Percentiles rank a stretch among this genome's conserved stretches.
Conservation (phyloP, 1,140 invertebrate species). For the Habropoda laboriosa region DNA sequence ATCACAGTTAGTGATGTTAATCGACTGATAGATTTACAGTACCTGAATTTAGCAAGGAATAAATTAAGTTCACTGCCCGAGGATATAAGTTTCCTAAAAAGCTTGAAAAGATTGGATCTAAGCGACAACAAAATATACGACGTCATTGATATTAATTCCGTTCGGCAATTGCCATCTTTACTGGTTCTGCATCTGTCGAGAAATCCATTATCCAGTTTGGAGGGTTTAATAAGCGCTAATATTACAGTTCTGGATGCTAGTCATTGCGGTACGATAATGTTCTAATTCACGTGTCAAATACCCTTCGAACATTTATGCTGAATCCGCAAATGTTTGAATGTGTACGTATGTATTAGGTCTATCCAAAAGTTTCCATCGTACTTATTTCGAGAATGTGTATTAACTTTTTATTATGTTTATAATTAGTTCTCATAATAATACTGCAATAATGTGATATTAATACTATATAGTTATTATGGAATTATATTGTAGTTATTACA, state of each 20-base stretch:
- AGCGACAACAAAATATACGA: slow-evolving; percentile 63
- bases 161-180: slow-evolving; percentile 67
- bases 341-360: no score
- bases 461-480: no score
- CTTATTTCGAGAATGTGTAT: no score
- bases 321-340: no score
- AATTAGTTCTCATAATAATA: no score
- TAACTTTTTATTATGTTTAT: no score
- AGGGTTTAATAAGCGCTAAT: slow-evolving; percentile 61
- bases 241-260: slow-evolving; percentile 70
- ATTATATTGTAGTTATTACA: no score
- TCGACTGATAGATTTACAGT: slow-evolving; percentile 65
- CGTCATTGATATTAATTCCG: slow-evolving; percentile 52
- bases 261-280: slow-evolving; percentile 69
- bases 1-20: slow-evolving; percentile 67
- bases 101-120: slow-evolving; percentile 70
- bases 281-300: neutral
- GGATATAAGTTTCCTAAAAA: slow-evolving; percentile 59
- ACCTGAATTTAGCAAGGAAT: slow-evolving; percentile 74
- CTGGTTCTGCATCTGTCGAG: slow-evolving; percentile 66
- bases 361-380: no score
- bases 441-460: no score
- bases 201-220: slow-evolving; percentile 70
- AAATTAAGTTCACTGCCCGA: slow-evolving; percentile 66
- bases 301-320: no score